Conservation (phyloP, 2,888 invertebrate genomes). For the Eristalis intricaria region DNA sequence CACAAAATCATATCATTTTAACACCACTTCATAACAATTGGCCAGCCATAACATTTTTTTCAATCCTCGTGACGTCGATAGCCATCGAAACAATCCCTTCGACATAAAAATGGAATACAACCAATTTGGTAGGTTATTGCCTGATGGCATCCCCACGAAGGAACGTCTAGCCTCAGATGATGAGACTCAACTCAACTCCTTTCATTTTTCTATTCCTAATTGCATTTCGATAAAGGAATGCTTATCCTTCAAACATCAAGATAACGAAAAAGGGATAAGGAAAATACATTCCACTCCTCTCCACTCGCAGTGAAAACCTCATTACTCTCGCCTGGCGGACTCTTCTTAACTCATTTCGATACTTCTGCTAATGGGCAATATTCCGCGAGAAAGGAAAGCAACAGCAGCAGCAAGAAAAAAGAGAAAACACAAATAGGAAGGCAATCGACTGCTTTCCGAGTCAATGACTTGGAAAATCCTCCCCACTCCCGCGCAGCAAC, state of each 20-base stretch:
- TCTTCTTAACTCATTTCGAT: background rate
- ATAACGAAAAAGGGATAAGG: background rate
- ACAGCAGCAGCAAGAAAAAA: background rate
- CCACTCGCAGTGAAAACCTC: background rate
- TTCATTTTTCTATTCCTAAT: background rate
- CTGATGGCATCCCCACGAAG: background rate
- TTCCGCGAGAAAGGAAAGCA: conserved; percentile 15
- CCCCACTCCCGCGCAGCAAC: background rate
- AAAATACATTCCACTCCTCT: background rate
- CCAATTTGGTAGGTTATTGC: background rate
- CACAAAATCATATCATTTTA: background rate
- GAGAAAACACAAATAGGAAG: background rate
- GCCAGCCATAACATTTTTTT: background rate
- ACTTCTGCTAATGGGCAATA: conserved; percentile 13
- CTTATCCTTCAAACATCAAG: background rate
- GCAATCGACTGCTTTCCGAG: conserved; percentile 32
- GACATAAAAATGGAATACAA: background rate
- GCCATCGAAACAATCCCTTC: background rate
- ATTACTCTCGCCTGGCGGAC: background rate
- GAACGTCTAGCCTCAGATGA: background rate
- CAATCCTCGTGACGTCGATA: background rate
- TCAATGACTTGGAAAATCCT: conserved; percentile 45
- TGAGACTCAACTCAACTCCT: background rate
- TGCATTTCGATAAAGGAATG: background rate
- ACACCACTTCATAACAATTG: background rate